Evolutionary conservation across 2,113 vertebrate species (phyloP).

Genomic region (Geococcyx californianus): DNA sequence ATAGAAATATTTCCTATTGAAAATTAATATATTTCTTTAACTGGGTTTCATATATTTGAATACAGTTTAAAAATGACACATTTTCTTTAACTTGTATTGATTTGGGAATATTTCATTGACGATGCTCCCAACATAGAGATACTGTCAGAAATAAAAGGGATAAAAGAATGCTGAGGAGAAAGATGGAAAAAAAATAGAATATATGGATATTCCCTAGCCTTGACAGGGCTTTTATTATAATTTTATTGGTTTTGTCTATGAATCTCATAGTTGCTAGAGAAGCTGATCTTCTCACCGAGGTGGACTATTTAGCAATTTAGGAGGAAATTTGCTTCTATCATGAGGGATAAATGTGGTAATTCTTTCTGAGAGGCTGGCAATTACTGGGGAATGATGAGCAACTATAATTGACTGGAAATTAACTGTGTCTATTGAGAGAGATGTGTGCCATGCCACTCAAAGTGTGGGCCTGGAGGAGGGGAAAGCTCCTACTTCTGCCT

Average conservation of each 20-base stretch:
- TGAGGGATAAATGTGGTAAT: not conserved
- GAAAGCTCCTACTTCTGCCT: accelerated
- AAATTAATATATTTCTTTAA: not conserved
- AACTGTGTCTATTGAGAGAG: not conserved
- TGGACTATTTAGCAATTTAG: not conserved
- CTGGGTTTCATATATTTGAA: not conserved
- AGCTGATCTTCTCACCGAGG: not conserved
- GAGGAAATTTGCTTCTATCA: not conserved
- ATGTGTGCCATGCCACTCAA: accelerated
- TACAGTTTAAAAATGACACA: not conserved
- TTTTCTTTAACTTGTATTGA: not conserved
- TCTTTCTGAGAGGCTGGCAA: not conserved
- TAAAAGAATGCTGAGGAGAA: not conserved
- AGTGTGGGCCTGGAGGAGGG: not conserved
- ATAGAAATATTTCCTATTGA: too few species aligned
- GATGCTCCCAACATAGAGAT: not conserved
- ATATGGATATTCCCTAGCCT: not conserved
- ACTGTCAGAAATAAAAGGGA: not conserved
- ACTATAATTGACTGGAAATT: not conserved
- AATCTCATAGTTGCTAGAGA: not conserved
- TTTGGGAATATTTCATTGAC: not conserved
- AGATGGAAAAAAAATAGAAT: not conserved
- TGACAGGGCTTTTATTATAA: not conserved
- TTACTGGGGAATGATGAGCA: not conserved
- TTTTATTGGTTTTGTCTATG: not conserved